Percentiles rank a stretch among this genome's conserved stretches.
phyloP scores from a whole-genome alignment of 2,113 vertebrate genomes.

The Eclectus roratus region DNA sequence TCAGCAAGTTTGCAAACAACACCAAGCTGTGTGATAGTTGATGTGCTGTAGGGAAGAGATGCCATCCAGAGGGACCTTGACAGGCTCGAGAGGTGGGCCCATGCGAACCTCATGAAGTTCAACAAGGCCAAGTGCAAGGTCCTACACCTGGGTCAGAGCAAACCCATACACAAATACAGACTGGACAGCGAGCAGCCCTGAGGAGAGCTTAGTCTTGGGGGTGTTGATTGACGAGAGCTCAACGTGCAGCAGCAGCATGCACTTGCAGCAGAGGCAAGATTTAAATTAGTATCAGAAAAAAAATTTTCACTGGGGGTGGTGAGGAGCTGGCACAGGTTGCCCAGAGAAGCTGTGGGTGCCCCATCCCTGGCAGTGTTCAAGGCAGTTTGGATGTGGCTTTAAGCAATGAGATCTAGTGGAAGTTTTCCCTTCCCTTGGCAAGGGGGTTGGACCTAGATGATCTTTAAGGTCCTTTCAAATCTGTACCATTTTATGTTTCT shows the following conservation, averaged over 20 bases:
- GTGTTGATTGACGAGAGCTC: neutral
- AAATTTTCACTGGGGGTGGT: neutral
- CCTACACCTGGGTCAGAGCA: neutral
- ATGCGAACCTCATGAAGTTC: neutral
- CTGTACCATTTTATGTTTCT: neutral
- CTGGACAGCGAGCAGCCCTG: neutral
- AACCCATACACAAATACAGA: neutral
- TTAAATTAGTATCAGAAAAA: neutral
- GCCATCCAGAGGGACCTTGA: neutral
- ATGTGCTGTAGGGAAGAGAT: neutral
- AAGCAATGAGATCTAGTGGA: neutral
- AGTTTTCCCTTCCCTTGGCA: neutral
- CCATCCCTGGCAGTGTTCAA: neutral
- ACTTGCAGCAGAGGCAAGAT: neutral
- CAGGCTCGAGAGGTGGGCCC: neutral
- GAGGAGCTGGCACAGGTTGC: neutral
- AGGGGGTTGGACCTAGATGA: neutral
- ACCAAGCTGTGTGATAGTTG: neutral
- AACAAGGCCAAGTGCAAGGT: neutral
- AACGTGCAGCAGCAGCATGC: neutral
- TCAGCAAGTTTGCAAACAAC: neutral
- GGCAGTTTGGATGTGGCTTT: neutral
- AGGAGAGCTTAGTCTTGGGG: neutral
- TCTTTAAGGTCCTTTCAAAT: neutral
- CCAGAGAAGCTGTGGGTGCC: neutral